Percentiles rank a stretch among this genome's conserved stretches.
Evolutionary conservation across 2,888 invertebrate genomes (phyloP).

Genomic region (Campaea margaritaria): DNA sequence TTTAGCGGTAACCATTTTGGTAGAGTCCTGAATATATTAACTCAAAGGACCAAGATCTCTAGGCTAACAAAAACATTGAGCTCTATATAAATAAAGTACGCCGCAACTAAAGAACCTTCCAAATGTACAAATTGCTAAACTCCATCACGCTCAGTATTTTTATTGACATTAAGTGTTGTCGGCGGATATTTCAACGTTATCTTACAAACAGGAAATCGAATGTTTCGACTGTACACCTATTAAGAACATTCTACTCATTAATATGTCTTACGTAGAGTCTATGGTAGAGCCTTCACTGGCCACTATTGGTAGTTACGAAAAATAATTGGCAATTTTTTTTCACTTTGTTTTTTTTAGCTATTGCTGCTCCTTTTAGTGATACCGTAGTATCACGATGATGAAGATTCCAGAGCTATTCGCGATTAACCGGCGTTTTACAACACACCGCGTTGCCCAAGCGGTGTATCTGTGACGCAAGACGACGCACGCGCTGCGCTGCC

Average conservation of each 20-base stretch:
- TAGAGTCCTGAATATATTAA: background rate
- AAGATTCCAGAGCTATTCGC: constrained; percentile 5
- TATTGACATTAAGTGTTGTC: constrained; percentile 42
- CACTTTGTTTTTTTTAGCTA: background rate
- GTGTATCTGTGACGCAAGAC: constrained; percentile 46
- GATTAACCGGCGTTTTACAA: constrained; percentile 43
- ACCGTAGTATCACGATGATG: background rate
- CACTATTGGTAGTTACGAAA: background rate
- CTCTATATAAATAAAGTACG: too few relatives aligned
- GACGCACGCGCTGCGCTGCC: constrained; percentile 42
- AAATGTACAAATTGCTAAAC: too few relatives aligned
- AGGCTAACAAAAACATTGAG: too few relatives aligned
- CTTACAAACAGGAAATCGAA: constrained; percentile 57
- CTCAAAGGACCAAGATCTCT: background rate
- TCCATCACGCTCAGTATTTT: constrained; percentile 17
- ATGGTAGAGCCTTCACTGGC: background rate
- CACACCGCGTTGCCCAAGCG: constrained; percentile 48
- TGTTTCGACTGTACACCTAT: constrained; percentile 36
- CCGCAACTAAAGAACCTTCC: too few relatives aligned
- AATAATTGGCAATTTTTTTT: background rate
- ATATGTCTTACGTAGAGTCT: constrained; percentile 16
- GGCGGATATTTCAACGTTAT: constrained; percentile 57
- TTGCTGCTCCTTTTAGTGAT: background rate
- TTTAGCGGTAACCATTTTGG: background rate
- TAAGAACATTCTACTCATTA: constrained; percentile 26